These are phyloP conservation scores for Cyclargus thomasi DNA, from an alignment of 1,140 invertebrate species.

Conservation along the genomic window DNA sequence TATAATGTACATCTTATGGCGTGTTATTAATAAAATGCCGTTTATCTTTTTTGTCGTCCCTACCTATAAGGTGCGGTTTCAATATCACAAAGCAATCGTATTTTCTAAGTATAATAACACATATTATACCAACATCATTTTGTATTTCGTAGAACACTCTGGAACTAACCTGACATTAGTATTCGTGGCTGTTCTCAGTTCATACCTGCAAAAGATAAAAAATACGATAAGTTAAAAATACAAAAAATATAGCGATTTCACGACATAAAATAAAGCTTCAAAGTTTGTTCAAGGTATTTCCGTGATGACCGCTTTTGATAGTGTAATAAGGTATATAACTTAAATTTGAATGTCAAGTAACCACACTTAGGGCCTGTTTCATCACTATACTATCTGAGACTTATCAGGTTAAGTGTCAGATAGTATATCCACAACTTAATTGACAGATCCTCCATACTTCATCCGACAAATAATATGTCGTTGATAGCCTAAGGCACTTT, in stretches of 20 bases:
- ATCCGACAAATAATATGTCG: no score
- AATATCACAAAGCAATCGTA: conserved; percentile 15
- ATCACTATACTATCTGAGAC: no score
- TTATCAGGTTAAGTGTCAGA: no score
- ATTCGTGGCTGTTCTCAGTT: background rate
- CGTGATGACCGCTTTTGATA: background rate
- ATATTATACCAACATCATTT: background rate
- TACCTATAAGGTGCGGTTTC: conserved; percentile 23
- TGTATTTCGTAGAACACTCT: background rate
- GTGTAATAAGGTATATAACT: background rate
- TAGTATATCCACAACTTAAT: no score
- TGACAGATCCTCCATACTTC: no score
- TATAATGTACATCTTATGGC: no score
- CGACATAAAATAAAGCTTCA: background rate
- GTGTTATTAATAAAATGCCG: no score
- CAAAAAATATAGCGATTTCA: background rate
- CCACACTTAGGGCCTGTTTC: no score
- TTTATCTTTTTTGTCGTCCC: conserved; percentile 18
- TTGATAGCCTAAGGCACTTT: no score
- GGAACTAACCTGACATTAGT: background rate
- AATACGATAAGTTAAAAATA: background rate
- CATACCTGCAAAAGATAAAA: background rate
- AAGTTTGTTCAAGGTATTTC: background rate
- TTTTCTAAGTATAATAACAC: background rate
- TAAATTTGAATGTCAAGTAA: background rate